Percentiles rank a stretch among this genome's conserved stretches.
Conservation (phyloP, 2,888 invertebrate genomes). For the Lochmaea capreae region DNA sequence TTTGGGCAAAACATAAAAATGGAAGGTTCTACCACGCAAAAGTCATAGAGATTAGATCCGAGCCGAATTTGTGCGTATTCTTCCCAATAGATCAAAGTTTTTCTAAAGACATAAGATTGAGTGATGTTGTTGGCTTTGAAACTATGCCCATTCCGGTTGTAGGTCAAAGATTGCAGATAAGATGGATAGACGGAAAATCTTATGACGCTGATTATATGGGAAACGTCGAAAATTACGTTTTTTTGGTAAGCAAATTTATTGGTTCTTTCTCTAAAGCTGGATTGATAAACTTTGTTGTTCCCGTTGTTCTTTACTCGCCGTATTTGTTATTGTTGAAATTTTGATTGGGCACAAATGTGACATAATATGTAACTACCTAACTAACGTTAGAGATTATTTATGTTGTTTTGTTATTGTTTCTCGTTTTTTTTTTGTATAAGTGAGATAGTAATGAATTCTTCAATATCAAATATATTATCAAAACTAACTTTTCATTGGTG, state of each 20-base stretch:
- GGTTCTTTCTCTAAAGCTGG: too few relatives aligned
- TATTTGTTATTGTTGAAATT: too few relatives aligned
- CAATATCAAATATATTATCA: too few relatives aligned
- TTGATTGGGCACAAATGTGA: too few relatives aligned
- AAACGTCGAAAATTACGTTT: conserved; percentile 62
- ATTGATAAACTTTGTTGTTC: too few relatives aligned
- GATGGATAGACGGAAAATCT: conserved; percentile 69
- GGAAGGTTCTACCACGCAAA: conserved; percentile 71
- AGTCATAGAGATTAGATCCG: conserved; percentile 66
- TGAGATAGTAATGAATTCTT: too few relatives aligned
- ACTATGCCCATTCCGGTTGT: conserved; percentile 61
- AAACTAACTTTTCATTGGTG: too few relatives aligned
- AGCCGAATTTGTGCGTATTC: conserved; percentile 70
- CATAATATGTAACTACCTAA: too few relatives aligned
- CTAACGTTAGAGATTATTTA: too few relatives aligned
- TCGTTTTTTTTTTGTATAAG: too few relatives aligned
- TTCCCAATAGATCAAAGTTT: conserved; percentile 73
- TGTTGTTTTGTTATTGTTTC: too few relatives aligned
- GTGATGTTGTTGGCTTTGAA: conserved; percentile 67
- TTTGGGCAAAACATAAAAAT: conserved; percentile 74
- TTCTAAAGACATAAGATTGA: conserved; percentile 69
- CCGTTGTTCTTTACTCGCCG: too few relatives aligned
- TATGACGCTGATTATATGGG: conserved; percentile 67
- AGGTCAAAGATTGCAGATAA: conserved; percentile 68
- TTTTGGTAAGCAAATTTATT: conserved; percentile 59